Evolutionary conservation across 2,888 invertebrate genomes (phyloP).

Genomic region (Polydrusus tereticollis): DNA sequence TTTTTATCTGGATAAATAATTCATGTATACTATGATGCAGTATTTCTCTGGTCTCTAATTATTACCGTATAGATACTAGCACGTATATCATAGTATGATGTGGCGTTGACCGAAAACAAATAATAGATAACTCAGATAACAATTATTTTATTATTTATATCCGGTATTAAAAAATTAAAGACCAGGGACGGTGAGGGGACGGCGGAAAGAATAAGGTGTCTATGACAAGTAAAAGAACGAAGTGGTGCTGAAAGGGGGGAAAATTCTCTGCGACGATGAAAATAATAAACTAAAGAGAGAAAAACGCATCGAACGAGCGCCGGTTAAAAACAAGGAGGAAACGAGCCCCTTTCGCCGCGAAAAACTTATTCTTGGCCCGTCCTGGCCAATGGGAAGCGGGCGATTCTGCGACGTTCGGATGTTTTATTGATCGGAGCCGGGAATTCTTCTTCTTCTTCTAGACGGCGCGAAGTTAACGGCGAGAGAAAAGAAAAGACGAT

Average conservation of each 20-base stretch:
- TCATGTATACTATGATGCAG: too few species aligned
- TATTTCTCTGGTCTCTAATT: too few species aligned
- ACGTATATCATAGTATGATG: too few species aligned
- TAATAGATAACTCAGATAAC: too few species aligned
- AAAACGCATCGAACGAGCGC: conserved; percentile 37
- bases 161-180: not conserved
- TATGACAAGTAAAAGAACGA: conserved; percentile 41
- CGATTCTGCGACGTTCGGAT: conserved; percentile 62
- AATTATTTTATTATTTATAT: too few species aligned
- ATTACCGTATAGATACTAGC: too few species aligned
- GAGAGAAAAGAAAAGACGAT: conserved; percentile 51
- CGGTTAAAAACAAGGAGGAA: conserved; percentile 40
- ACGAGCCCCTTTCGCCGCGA: conserved; percentile 56
- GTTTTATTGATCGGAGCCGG: conserved; percentile 67
- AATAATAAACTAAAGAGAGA: conserved; percentile 46
- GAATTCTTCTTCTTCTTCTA: conserved; percentile 66
- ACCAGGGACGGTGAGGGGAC: conserved; percentile 3
- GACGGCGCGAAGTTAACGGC: conserved; percentile 57
- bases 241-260: conserved; percentile 10
- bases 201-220: conserved; percentile 34
- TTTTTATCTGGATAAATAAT: too few species aligned
- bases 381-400: conserved; percentile 65
- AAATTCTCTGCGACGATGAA: conserved; percentile 30
- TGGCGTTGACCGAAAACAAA: too few species aligned
- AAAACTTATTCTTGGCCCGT: conserved; percentile 64